Conservation (phyloP, 1,140 invertebrate genomes). For the Lucilia sericata region DNA sequence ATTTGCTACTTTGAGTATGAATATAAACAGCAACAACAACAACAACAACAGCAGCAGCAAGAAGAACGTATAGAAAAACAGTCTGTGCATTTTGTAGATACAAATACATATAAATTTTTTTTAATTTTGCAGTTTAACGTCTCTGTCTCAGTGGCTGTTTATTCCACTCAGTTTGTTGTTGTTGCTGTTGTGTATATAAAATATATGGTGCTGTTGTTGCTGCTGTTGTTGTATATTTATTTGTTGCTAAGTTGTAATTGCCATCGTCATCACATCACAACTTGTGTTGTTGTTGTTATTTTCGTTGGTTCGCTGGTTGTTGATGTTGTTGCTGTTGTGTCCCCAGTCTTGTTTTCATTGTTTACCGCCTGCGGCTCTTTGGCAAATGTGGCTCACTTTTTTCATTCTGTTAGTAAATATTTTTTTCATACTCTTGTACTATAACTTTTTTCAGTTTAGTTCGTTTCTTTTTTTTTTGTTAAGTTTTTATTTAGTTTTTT, state of each 20-base stretch:
- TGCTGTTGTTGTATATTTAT: constrained; percentile 21
- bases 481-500: constrained; percentile 12
- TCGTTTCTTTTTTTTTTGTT: not conserved
- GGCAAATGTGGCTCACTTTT: constrained; percentile 33
- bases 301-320: not conserved
- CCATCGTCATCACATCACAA: constrained; percentile 36
- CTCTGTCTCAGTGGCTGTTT: too few species aligned
- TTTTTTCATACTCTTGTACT: too few species aligned
- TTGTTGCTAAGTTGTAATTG: constrained; percentile 39
- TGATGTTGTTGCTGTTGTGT: constrained; percentile 28
- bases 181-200: not conserved
- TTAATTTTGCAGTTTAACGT: too few species aligned
- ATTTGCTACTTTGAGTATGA: too few species aligned
- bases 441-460: too few species aligned
- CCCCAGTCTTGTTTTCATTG: constrained; percentile 29
- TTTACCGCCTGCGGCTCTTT: constrained; percentile 37
- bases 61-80: too few species aligned
- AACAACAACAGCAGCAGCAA: too few species aligned
- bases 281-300: not conserved
- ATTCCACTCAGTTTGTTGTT: too few species aligned
- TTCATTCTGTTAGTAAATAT: not conserved
- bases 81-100: too few species aligned
- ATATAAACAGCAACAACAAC: too few species aligned
- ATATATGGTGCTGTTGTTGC: not conserved
- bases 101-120: too few species aligned